Percentiles rank a stretch among this genome's conserved stretches.
Evolutionary conservation across 2,113 vertebrate species (phyloP).

Genomic region (Psephotus haematonotus): DNA sequence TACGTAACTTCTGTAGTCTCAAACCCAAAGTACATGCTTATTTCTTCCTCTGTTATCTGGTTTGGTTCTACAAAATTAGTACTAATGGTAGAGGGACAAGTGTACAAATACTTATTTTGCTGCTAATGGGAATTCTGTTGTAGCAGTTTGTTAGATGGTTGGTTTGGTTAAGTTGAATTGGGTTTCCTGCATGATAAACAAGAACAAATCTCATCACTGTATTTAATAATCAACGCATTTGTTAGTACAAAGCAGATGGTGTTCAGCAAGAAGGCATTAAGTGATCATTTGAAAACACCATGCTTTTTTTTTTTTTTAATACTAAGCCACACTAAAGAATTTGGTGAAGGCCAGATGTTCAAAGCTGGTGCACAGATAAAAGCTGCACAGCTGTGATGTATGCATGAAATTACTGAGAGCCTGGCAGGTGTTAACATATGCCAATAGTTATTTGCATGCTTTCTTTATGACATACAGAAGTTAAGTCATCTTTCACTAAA

Average conservation of each 20-base stretch:
- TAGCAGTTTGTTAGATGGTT: background rate
- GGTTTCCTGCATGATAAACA: background rate
- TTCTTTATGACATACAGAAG: background rate
- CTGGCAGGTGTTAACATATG: background rate
- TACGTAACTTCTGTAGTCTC: background rate
- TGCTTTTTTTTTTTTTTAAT: background rate
- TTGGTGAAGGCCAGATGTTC: conserved; percentile 24
- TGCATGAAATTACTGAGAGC: background rate
- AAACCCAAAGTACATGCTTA: background rate
- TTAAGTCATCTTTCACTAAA: background rate
- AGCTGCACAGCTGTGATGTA: background rate
- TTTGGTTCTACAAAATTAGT: background rate
- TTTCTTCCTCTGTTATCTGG: background rate
- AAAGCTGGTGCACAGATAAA: conserved; percentile 7
- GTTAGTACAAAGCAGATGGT: conserved; percentile 53
- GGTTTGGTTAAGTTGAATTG: background rate
- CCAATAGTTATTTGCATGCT: background rate
- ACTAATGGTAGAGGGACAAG: background rate
- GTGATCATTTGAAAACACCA: conserved; percentile 17
- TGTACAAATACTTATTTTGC: background rate
- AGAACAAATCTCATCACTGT: background rate
- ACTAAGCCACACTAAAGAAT: background rate
- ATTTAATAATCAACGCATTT: background rate
- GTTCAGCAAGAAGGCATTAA: conserved; percentile 33
- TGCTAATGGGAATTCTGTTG: background rate